Evolutionary conservation across 2,113 vertebrate species (phyloP).

Genomic region (Paralichthys olivaceus): DNA sequence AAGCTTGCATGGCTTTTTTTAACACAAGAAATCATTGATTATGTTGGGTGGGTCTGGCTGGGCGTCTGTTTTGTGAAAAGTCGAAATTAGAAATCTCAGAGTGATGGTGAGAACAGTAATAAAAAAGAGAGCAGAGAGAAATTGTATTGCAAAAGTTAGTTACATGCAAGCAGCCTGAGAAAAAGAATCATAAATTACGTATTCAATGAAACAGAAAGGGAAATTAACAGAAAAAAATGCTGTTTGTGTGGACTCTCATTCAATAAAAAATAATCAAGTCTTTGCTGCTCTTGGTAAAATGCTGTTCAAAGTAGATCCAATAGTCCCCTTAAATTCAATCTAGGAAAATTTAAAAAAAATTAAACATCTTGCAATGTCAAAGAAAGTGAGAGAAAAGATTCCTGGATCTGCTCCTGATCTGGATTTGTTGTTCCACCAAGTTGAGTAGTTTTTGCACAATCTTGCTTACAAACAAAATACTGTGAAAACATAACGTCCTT

Average conservation of each 20-base stretch:
- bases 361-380: too few species aligned
- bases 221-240: neutral
- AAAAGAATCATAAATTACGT: neutral
- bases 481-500: too few species aligned
- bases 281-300: neutral
- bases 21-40: neutral
- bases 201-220: neutral
- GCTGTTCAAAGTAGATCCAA: neutral
- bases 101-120: neutral
- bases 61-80: neutral
- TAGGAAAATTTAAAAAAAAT: too few species aligned
- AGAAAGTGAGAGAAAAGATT: too few species aligned
- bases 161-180: neutral
- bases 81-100: constrained; percentile 11
- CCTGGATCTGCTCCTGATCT: too few species aligned
- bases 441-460: too few species aligned
- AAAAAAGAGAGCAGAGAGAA: neutral
- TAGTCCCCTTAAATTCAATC: neutral
- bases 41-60: neutral
- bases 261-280: neutral
- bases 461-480: too few species aligned
- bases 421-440: too few species aligned
- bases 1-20: neutral
- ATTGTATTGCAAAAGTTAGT: neutral
- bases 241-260: neutral